A percentile compares a stretch with the other conserved stretches of the same genome.
Evolutionary conservation across 2,888 invertebrate species (phyloP).

Genomic region (Caenorhabditis japonica): DNA sequence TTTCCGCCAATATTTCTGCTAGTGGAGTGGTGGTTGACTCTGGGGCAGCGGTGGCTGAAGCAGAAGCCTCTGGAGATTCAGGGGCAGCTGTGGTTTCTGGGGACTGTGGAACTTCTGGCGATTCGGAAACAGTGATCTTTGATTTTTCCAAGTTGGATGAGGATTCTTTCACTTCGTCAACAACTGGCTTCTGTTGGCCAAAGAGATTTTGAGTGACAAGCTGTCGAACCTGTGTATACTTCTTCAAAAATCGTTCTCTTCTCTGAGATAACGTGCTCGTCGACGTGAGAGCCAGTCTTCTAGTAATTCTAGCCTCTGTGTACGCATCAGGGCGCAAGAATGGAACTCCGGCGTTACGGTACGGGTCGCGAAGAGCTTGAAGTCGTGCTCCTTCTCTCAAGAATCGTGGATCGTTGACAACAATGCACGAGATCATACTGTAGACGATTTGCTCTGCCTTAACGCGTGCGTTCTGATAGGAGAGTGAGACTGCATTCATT

Average conservation of each 20-base stretch:
- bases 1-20: slow-evolving; percentile 5
- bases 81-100: not conserved
- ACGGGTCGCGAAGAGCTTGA: slow-evolving; percentile 51
- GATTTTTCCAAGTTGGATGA: not conserved
- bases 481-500: slow-evolving; percentile 65
- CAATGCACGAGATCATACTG: slow-evolving; percentile 60
- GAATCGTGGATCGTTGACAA: slow-evolving; percentile 54
- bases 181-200: slow-evolving; percentile 36
- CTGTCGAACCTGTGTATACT: slow-evolving; percentile 53
- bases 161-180: slow-evolving; percentile 35
- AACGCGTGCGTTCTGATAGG: slow-evolving; percentile 62
- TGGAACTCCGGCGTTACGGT: slow-evolving; percentile 59
- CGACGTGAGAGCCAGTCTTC: slow-evolving; percentile 55
- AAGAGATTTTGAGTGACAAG: slow-evolving; percentile 40
- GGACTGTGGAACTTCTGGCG: not conserved
- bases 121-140: not conserved
- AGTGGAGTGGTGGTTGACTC: not conserved
- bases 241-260: slow-evolving; percentile 55
- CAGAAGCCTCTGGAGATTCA: not conserved
- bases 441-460: slow-evolving; percentile 61
- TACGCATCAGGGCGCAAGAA: slow-evolving; percentile 60
- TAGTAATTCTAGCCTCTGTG: slow-evolving; percentile 59
- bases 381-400: slow-evolving; percentile 50
- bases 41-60: not conserved
- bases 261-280: slow-evolving; percentile 49